Evolutionary conservation across 1,140 invertebrate genomes (phyloP), one percentile per base, ranked within the genome.

Genomic region (Lepidurus apus): DNA sequence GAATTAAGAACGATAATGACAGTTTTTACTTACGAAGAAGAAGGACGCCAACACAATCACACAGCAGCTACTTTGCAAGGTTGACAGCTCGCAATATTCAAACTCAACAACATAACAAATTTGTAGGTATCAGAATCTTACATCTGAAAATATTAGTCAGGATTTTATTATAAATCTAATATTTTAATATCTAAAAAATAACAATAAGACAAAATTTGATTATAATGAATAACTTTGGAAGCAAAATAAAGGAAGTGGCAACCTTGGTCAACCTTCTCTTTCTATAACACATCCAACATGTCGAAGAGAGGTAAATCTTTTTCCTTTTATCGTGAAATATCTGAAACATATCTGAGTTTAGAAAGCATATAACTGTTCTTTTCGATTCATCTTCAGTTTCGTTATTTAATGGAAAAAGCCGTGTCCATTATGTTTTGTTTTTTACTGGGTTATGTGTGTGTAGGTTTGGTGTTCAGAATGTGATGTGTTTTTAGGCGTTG

Each of bases 261-360:
- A 65, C 53, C 17, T 65, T 65, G 34, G 34, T 21, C 53, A 65
- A 21, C 53, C 53, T 65, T 65, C n/a, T 65, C 53, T 65, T 9
- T 65, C 53, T 65, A 65, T 21, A 65, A 65, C 53, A 65, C 53
- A 65, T 65, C 53, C 53, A 65, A 65, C 53, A 65, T 65, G 53
- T 65, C 53, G 53, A 65, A 65, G n/a, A 65, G 53, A 65, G 53
- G 53, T 65, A 65, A 65, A 65, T 7, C 21, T 65, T 65, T 65
- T n/a, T n/a, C 17, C 17, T 21, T 65, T 65, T 65, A 65, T 65
- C 53, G 53, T 65, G 53, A 65, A 65, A 65, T 65, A 65, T 65
- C 53, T 65, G 4, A 21, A n/a, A 21, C 21, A 65, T 13, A 7
- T 65, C 8, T 65, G 6, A 65, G 17, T 21, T 13, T 65, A 21